Conservation (phyloP, 2,113 vertebrate species). For the Piaya cayana region DNA sequence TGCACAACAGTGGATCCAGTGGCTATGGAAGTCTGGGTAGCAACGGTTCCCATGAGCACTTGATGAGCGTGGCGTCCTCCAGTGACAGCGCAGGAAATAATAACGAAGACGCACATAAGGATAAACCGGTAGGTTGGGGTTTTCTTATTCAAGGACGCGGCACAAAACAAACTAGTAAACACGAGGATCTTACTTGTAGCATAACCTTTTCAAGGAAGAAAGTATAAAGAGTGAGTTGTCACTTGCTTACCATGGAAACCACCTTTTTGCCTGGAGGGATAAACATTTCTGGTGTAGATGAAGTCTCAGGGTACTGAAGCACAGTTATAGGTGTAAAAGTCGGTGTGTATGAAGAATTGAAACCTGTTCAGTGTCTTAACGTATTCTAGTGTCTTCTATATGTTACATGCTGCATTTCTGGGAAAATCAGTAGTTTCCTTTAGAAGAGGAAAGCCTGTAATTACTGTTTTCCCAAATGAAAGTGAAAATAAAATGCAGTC, state of each 20-base stretch:
- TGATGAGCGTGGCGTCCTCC: slow-evolving; percentile 89
- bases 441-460: background rate
- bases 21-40: slow-evolving; percentile 94
- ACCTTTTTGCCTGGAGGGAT: background rate
- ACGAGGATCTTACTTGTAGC: background rate
- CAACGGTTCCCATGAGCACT: slow-evolving; percentile 90
- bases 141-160: background rate
- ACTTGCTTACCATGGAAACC: background rate
- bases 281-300: background rate
- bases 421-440: background rate
- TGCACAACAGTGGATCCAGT: slow-evolving; percentile 92
- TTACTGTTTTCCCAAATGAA: background rate
- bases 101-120: slow-evolving; percentile 78
- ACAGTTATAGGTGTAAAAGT: background rate
- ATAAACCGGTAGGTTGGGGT: slow-evolving; percentile 81
- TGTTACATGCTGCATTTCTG: background rate
- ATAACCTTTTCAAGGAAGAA: background rate
- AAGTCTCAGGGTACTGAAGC: background rate
- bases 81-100: slow-evolving; percentile 87
- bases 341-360: background rate
- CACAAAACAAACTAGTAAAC: background rate
- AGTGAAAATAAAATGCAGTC: background rate
- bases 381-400: background rate
- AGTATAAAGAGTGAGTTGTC: background rate
- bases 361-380: background rate